Base-by-base conservation (phyloP, 2,888 invertebrate species). In the Drosophila borborema region DNA sequence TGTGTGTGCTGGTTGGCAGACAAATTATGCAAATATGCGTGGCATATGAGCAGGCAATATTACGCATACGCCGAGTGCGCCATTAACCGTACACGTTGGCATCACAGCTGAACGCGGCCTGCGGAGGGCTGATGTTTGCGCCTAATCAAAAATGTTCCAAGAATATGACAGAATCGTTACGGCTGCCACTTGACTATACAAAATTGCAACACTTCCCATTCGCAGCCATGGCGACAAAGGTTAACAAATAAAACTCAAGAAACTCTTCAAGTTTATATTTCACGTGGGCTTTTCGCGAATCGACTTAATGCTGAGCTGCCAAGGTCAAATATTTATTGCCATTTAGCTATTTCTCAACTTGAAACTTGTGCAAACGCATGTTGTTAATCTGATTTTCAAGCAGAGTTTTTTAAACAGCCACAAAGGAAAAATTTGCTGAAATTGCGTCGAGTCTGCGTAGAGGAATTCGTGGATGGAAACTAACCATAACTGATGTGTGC, bases 11-110 rank as follows among this genome's bases (percentile, higher is more conserved):
- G 45, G 28, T 41, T 55, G 72, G 67, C 87, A 69, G 67, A 77
- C 77, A 79, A 90, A 86, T 86, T 90, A 86, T 86, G 86, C 90
- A 86, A 90, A 86, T 82, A 73, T 76, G 72, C 71, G 62, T 79
- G 82, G 76, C 85, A 85, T 84, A 86, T 84, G 83, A 86, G 77
- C 72, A 72, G 49, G 70, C 64, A 81, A 87, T 82, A 87, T 87
- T 87, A 89, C 85, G 74, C 77, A 88, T 88, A 89, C 90, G 88
- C 73, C 81, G 67, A 69, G 90, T 81, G 84, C 72, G 83, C 79
- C 81, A 90, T 86, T 88, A 86, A 71, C 69, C 81, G 69, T 78
- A 72, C 81, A 64, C 31, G 34, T 48, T 14, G 61, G 61, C 60
- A 60, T 28, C 23, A 31, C 18, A 16, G 6, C n/a, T 16, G 23